Evolutionary conservation across 2,797 vertebrate species (phyloP), one percentile per base, ranked within the genome.

Genomic region (Phoebastria nigripes): DNA sequence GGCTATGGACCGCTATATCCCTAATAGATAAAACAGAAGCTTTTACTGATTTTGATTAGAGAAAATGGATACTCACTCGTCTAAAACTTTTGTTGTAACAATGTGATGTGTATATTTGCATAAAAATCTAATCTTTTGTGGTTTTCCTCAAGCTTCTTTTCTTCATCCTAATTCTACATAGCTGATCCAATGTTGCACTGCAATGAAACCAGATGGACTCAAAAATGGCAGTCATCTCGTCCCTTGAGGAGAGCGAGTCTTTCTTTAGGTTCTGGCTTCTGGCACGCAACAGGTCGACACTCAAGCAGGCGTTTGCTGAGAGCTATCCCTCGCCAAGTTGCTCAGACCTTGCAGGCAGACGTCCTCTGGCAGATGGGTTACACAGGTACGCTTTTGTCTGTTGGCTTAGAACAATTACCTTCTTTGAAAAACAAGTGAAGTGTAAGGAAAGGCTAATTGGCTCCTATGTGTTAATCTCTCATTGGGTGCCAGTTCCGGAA

Each of bases 291-390:
- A 0, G 99, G 99, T 8, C 98, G 99, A 41, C 99, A 99, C 97
- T 99, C 99, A 2, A 99, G 99, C 95, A 97, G 99, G 18, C 99
- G 99, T 16, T 95, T 99, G 86, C 98, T 99, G 33, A 98, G 99
- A 12, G 99, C 99, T 55, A 99, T 99, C 89, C 99, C 99, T 4
- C 99, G 99, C 65, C 99, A 99, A 52, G 99, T 99, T 0, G 99
- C 99, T 54, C 99, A 99, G 98, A 99, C 99, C 42, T 97, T 99
- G 95, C 99, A 99, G 98, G 99, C 99, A 2, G 99, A 99, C 4
- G 99, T 99, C 15, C 98, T 99, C 52, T 99, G 99, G 99, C 99
- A 99, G 97, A 99, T 99, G 99, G 99, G 99, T 61, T 99, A 99
- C 94, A 99, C 99, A 35, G 99, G 99, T 99, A 47, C 73, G 96